These are phyloP conservation scores for Tenodera sinensis DNA, from an alignment of 2,888 invertebrate genomes.

Conservation along the genomic window DNA sequence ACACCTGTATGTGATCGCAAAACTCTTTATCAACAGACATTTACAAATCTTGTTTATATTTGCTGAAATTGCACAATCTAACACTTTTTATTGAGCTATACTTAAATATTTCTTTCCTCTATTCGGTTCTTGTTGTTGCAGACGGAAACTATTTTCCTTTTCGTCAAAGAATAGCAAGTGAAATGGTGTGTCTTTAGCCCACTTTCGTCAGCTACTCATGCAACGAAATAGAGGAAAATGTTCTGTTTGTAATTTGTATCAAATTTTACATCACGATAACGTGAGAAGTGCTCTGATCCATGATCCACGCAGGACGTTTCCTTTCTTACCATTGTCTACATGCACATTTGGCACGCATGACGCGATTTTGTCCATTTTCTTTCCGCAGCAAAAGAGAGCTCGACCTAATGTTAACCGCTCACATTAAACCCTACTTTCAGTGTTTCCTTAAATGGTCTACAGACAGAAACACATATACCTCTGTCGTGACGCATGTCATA, in stretches of 20 bases:
- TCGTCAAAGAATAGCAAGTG: too few species aligned
- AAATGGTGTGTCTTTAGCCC: too few species aligned
- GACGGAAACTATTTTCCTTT: too few species aligned
- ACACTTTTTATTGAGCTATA: too few species aligned
- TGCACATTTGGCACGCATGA: background rate
- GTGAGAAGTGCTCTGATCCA: background rate
- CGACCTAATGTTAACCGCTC: background rate
- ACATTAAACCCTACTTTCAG: background rate
- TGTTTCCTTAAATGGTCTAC: background rate
- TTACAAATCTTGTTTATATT: too few species aligned
- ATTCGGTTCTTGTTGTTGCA: too few species aligned
- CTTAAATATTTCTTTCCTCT: too few species aligned
- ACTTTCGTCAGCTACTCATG: too few species aligned
- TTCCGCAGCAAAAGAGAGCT: background rate
- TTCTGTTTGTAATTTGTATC: background rate
- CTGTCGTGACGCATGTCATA: background rate
- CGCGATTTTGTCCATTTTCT: background rate
- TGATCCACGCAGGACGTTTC: background rate
- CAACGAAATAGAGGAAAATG: too few species aligned
- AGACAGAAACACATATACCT: background rate
- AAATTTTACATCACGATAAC: background rate
- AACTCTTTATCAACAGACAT: too few species aligned
- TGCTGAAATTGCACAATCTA: too few species aligned
- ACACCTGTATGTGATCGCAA: too few species aligned
- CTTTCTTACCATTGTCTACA: background rate